phyloP scores from a whole-genome alignment of 2,888 invertebrate genomes.

The Dynastes hyllus region DNA sequence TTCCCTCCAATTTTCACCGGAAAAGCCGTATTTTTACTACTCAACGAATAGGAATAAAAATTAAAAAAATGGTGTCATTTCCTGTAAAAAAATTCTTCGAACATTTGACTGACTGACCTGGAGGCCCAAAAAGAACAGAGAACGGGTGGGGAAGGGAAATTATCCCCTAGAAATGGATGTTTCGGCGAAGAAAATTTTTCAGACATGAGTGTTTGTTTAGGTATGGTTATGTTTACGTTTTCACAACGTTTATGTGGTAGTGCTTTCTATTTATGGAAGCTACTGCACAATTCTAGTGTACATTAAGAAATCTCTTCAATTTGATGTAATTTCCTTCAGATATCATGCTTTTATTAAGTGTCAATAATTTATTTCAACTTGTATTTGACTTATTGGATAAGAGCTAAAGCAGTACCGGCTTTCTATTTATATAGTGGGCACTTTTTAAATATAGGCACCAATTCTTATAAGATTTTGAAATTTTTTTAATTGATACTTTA shows the following conservation, averaged over 20 bases:
- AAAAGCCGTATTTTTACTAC: constrained; percentile 5
- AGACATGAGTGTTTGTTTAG: constrained; percentile 69
- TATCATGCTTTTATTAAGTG: neutral
- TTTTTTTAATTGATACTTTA: too few species aligned
- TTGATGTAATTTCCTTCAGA: neutral
- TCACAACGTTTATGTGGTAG: constrained; percentile 18
- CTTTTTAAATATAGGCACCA: too few species aligned
- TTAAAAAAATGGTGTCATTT: constrained; percentile 44
- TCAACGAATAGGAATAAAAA: neutral
- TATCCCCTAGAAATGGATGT: constrained; percentile 58
- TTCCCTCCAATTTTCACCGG: neutral
- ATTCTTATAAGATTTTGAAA: too few species aligned
- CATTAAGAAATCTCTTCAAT: neutral
- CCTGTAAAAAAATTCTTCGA: constrained; percentile 42
- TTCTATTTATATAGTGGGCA: too few species aligned
- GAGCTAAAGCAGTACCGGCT: too few species aligned
- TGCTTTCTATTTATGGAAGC: constrained; percentile 1
- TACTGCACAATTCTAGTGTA: neutral
- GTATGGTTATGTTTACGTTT: constrained; percentile 56
- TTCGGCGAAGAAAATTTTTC: constrained; percentile 57
- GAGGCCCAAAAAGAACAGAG: constrained; percentile 61
- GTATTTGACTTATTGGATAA: too few species aligned
- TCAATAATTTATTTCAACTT: too few species aligned
- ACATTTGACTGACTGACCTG: constrained; percentile 64
- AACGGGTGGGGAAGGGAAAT: constrained; percentile 65